Percentiles rank a stretch among this genome's conserved stretches.
phyloP scores from a whole-genome alignment of 1,140 invertebrate species.

The Drosophila ambigua region DNA sequence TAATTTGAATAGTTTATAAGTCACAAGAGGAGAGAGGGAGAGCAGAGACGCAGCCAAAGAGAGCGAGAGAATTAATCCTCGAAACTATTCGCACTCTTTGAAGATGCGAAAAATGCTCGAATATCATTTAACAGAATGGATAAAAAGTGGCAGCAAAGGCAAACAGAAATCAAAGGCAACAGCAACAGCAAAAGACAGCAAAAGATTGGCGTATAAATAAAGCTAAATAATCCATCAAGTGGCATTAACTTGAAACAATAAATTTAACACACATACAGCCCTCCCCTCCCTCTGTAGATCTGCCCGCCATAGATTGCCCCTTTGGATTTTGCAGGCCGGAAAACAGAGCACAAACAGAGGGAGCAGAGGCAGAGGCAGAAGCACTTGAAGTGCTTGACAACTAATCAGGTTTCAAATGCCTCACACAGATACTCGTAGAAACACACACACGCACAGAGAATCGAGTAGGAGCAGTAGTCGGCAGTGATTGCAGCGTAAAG shows the following conservation, averaged over 20 bases:
- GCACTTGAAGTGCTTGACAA: constrained; percentile 77
- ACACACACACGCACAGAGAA: constrained; percentile 27
- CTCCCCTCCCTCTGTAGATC: not conserved
- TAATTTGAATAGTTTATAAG: constrained; percentile 69
- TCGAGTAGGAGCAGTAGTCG: not conserved
- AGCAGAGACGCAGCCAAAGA: too few species aligned
- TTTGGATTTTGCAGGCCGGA: too few species aligned
- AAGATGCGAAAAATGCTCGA: not conserved
- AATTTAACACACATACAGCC: constrained; percentile 52
- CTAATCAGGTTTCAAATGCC: constrained; percentile 78
- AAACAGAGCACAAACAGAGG: constrained; percentile 8
- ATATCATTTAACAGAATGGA: not conserved
- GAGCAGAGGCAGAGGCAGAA: constrained; percentile 11
- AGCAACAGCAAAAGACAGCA: constrained; percentile 61
- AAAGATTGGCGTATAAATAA: constrained; percentile 39
- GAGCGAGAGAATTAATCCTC: too few species aligned
- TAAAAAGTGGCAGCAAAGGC: constrained; percentile 19
- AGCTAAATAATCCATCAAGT: constrained; percentile 83
- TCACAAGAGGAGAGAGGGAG: not conserved
- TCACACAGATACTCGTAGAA: constrained; percentile 29
- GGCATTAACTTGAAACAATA: constrained; percentile 83
- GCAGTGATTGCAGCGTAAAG: constrained; percentile 20
- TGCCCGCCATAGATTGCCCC: too few species aligned
- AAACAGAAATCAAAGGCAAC: constrained; percentile 20
- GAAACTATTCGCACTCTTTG: too few species aligned